Percentiles rank a stretch among this genome's conserved stretches.
phyloP scores from a whole-genome alignment of 92 coral and sea anemone species.

The Anthopleura xanthogrammica region DNA sequence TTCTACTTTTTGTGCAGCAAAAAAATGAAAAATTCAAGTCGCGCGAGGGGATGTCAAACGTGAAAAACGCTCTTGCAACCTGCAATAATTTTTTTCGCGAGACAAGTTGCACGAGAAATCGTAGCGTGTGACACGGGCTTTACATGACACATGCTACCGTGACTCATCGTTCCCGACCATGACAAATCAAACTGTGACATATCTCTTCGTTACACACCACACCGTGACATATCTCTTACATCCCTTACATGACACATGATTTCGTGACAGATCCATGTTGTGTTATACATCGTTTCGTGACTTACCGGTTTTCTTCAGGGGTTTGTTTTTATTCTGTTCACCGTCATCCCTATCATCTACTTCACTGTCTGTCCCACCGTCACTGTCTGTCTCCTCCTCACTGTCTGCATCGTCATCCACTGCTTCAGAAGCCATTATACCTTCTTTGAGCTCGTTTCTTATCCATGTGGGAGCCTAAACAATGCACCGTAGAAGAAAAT shows the following conservation, averaged over 20 bases:
- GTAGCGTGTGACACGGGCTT: too few relatives aligned
- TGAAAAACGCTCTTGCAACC: too few relatives aligned
- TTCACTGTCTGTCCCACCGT: conserved; percentile 64
- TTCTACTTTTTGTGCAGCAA: too few relatives aligned
- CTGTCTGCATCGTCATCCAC: conserved; percentile 81
- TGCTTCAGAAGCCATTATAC: conserved; percentile 52
- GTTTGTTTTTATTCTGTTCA: conserved; percentile 17
- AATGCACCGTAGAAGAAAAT: neutral
- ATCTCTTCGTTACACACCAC: too few relatives aligned
- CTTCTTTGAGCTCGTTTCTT: conserved; percentile 85
- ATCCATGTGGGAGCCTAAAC: conserved; percentile 94
- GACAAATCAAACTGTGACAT: too few relatives aligned
- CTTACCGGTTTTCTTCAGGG: conserved; percentile 35
- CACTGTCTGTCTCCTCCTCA: conserved; percentile 79
- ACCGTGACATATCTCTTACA: neutral
- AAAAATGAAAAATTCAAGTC: too few relatives aligned
- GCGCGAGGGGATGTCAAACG: too few relatives aligned
- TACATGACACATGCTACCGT: neutral
- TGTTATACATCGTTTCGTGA: neutral
- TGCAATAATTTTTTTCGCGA: too few relatives aligned
- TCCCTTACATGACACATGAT: neutral
- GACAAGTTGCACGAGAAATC: too few relatives aligned
- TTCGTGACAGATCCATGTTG: neutral
- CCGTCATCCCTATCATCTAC: conserved; percentile 69
- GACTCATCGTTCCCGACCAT: too few relatives aligned